phyloP scores from a whole-genome alignment of 1,140 invertebrate species.

The Leptopilina clavipes region DNA sequence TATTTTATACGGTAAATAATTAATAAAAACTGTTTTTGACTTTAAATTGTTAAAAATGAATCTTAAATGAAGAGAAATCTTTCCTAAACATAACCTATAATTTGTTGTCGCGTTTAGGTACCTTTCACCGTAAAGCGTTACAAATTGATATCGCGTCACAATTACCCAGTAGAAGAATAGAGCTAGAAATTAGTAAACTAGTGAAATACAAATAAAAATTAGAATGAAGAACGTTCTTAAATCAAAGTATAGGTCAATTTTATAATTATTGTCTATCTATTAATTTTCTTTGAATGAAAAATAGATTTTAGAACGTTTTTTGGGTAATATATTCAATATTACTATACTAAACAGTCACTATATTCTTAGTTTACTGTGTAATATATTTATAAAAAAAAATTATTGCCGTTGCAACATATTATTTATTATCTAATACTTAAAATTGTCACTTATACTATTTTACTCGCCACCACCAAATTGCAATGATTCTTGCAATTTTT shows the following conservation, averaged over 20 bases:
- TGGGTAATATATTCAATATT: not conserved
- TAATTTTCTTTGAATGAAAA: not conserved
- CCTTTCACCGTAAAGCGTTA: too few relatives aligned
- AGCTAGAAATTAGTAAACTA: conserved; percentile 28
- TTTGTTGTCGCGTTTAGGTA: too few relatives aligned
- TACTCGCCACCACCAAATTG: conserved; percentile 53
- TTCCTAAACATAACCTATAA: too few relatives aligned
- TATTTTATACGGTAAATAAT: too few relatives aligned
- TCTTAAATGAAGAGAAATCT: too few relatives aligned
- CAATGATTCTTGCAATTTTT: conserved; percentile 63
- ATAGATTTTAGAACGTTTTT: not conserved
- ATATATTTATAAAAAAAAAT: conserved; percentile 33
- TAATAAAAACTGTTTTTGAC: too few relatives aligned
- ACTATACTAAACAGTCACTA: not conserved
- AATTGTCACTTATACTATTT: conserved; percentile 47
- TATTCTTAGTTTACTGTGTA: not conserved
- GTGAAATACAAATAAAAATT: not conserved
- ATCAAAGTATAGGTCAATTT: not conserved
- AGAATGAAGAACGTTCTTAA: not conserved
- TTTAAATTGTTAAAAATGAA: too few relatives aligned
- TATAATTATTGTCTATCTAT: not conserved
- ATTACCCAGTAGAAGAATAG: not conserved
- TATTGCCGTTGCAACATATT: conserved; percentile 53
- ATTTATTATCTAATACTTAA: conserved; percentile 39
- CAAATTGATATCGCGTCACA: not conserved